Percentiles rank a stretch among this genome's conserved stretches.
These are phyloP conservation scores for Stigmatopora argus DNA, from an alignment of 2,113 vertebrate species.

Conservation along the genomic window DNA sequence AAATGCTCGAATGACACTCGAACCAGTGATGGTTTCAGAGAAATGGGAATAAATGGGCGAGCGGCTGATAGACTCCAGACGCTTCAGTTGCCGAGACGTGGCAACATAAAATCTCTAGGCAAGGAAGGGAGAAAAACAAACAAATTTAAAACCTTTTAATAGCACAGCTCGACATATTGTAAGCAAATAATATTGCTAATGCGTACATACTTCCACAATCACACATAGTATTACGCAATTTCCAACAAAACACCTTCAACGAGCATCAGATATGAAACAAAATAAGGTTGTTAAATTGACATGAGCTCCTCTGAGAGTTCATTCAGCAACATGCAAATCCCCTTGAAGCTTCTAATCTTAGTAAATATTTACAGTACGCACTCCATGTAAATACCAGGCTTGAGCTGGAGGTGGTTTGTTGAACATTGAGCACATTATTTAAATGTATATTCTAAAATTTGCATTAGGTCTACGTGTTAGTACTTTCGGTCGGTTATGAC, in stretches of 20 bases:
- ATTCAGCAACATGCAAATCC: constrained; percentile 8
- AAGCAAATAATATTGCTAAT: not conserved
- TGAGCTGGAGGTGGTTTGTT: constrained; percentile 46
- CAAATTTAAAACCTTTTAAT: constrained; percentile 22
- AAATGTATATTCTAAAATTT: constrained; percentile 1
- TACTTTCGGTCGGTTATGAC: constrained; percentile 6
- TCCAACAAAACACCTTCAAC: constrained; percentile 52
- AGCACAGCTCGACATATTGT: not conserved
- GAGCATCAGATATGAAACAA: constrained; percentile 10
- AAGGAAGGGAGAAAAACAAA: constrained; percentile 37
- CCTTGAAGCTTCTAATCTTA: not conserved
- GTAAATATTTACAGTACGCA: not conserved
- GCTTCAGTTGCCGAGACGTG: constrained; percentile 91
- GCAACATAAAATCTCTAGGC: constrained; percentile 91
- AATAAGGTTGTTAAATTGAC: not conserved
- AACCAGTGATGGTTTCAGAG: constrained; percentile 86
- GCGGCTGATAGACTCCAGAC: constrained; percentile 91
- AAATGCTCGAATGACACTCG: constrained; percentile 89
- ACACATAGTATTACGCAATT: constrained; percentile 16
- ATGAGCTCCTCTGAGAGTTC: constrained; percentile 6
- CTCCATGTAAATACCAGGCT: not conserved
- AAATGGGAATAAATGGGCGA: constrained; percentile 98
- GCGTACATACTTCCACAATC: constrained; percentile 2
- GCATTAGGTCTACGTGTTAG: constrained; percentile 7
- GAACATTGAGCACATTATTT: constrained; percentile 14